Percentiles rank a stretch among this genome's conserved stretches.
phyloP scores from a whole-genome alignment of 2,113 vertebrate genomes.

The Taurulus bubalis region DNA sequence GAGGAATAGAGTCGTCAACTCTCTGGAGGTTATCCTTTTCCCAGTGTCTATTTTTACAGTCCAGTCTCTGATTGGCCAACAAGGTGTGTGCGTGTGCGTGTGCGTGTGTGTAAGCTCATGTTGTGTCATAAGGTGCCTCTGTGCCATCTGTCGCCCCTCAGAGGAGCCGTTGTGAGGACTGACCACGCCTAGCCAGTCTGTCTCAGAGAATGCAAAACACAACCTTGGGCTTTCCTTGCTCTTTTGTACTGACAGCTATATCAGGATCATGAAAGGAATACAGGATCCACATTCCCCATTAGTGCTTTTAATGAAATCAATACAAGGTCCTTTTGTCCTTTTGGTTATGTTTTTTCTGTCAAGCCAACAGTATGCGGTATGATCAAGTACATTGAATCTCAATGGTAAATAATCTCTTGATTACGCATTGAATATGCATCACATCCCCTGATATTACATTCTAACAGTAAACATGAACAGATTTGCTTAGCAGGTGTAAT shows the following conservation, averaged over 20 bases:
- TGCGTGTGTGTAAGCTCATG: slow-evolving; percentile 67
- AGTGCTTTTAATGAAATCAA: slow-evolving; percentile 24
- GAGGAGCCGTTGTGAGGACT: slow-evolving; percentile 61
- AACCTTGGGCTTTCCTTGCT: slow-evolving; percentile 72
- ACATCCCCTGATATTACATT: slow-evolving; percentile 20
- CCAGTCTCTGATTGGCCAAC: slow-evolving; percentile 73
- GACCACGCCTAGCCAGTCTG: slow-evolving; percentile 66
- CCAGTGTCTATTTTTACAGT: slow-evolving; percentile 77
- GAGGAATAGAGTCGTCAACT: slow-evolving; percentile 64
- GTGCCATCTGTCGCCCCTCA: slow-evolving; percentile 82
- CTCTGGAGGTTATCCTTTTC: slow-evolving; percentile 69
- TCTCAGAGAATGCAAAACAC: slow-evolving; percentile 66
- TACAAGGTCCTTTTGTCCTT: not conserved
- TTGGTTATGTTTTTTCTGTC: slow-evolving; percentile 14
- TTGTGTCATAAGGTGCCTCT: slow-evolving; percentile 79
- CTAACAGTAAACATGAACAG: slow-evolving; percentile 57
- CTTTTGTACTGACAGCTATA: slow-evolving; percentile 47
- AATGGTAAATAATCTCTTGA: not conserved
- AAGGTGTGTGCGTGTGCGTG: slow-evolving; percentile 72
- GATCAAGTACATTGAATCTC: not conserved
- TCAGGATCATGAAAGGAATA: not conserved
- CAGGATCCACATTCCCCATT: slow-evolving; percentile 9
- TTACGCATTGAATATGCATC: slow-evolving; percentile 4
- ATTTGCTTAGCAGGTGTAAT: slow-evolving; percentile 69
- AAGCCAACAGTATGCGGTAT: not conserved